These are phyloP conservation scores for Lepus europaeus DNA, from an alignment of 2,113 vertebrate species.

Conservation along the genomic window DNA sequence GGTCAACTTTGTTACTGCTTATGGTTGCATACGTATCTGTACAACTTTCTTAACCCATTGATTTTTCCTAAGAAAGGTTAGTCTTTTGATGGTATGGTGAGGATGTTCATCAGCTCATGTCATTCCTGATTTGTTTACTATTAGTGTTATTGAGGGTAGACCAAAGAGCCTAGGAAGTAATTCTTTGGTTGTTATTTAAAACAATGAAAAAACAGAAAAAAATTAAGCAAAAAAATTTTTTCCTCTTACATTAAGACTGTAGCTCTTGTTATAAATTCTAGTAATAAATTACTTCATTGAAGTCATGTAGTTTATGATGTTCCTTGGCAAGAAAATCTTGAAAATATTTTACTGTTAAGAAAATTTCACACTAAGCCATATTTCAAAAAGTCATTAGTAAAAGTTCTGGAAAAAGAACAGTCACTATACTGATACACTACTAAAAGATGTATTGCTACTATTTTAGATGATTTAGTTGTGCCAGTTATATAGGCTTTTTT, in stretches of 20 bases:
- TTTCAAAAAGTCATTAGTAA: constrained; percentile 78
- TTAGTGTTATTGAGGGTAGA: constrained; percentile 3
- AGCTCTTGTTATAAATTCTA: constrained; percentile 73
- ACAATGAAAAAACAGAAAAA: not conserved
- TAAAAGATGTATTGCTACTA: constrained; percentile 67
- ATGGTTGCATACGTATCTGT: not conserved
- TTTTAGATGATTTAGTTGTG: constrained; percentile 74
- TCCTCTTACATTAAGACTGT: constrained; percentile 62
- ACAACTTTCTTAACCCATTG: not conserved
- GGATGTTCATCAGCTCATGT: constrained; percentile 14
- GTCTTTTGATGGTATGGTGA: constrained; percentile 58
- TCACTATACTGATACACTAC: constrained; percentile 41
- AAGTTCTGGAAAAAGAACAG: constrained; percentile 71
- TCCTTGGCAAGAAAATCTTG: constrained; percentile 73
- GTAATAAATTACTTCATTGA: constrained; percentile 71
- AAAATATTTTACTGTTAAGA: constrained; percentile 76
- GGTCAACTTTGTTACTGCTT: not conserved
- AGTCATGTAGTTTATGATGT: constrained; percentile 72
- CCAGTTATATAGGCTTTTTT: constrained; percentile 72
- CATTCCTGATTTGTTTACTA: constrained; percentile 46
- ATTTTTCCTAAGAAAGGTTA: not conserved
- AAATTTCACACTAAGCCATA: constrained; percentile 76
- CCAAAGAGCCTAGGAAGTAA: constrained; percentile 72
- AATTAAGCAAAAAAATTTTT: constrained; percentile 60
- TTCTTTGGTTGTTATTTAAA: constrained; percentile 55